Base-by-base conservation (phyloP, 2,888 invertebrate genomes). In the Drosophila borborema region DNA sequence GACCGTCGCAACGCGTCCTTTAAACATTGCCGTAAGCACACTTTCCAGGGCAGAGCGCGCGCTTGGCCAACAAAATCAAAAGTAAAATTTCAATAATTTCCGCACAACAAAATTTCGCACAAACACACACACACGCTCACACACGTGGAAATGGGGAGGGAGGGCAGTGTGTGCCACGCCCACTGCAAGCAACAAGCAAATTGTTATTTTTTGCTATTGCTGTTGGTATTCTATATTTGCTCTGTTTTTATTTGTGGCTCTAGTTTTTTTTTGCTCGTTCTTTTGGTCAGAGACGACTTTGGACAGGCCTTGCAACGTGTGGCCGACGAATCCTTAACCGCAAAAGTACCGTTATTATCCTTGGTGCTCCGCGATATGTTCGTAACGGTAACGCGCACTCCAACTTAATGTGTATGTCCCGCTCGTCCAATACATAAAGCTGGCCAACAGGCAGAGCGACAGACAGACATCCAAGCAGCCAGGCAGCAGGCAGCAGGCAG, bases 51-150 rank as follows among this genome's bases (percentile, higher is more conserved):
- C 28, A 51, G 18, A 34, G 49, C 49, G 41, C 34, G 64, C n/a
- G 49, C 62, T 38, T 43, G 46, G 51, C 63, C 82, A 81, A 79
- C 66, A 76, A 80, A 82, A 82, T 72, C 71, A 80, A 87, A 84
- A 90, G 81, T 77, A 77, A 81, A 90, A 90, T 91, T 91, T 90
- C 87, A 90, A 90, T 89, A 89, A 90, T 90, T 90, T 90, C 90
- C 90, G 91, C 80, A 89, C 75, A 83, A 88, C 82, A 89, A 89
- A 80, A 80, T 83, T 76, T 86, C 76, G 56, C 65, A 74, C 81
- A 78, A 69, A 70, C 69, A 72, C 63, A 60, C 54, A 18, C 18
- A 23, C 23, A 40, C 23, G 38, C 6, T 40, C 5, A 28, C 28
- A 28, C 28, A 28, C 28, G 28, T 28, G 28, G 28, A 28, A 6